phyloP scores from a whole-genome alignment of 2,797 vertebrate genomes.

The Natrix natrix region DNA sequence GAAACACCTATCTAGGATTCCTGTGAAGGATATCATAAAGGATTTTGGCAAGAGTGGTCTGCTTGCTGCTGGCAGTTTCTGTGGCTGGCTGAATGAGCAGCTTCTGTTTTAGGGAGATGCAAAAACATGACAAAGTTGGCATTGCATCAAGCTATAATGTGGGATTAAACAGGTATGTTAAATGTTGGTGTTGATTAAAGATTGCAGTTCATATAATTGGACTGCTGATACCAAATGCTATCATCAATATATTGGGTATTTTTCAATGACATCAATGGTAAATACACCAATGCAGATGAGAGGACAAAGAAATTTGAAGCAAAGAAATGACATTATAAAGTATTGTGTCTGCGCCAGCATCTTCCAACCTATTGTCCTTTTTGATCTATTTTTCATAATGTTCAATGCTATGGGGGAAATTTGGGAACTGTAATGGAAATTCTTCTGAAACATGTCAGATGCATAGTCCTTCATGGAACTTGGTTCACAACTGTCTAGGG shows the following conservation, averaged over 20 bases:
- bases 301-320: not conserved
- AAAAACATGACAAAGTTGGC: not conserved
- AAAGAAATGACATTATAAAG: not conserved
- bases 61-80: not conserved
- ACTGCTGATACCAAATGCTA: not conserved
- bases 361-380: not conserved
- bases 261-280: not conserved
- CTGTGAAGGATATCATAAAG: not conserved
- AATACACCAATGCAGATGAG: not conserved
- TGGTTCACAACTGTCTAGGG: not conserved
- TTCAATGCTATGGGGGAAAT: not conserved
- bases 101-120: not conserved
- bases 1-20: not conserved
- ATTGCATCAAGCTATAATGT: not conserved
- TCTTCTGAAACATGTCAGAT: not conserved
- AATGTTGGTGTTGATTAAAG: not conserved
- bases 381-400: not conserved
- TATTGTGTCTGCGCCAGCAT: not conserved
- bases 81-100: not conserved
- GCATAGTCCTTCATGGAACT: not conserved
- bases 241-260: not conserved
- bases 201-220: not conserved
- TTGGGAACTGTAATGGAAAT: not conserved
- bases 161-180: constrained; percentile 3
- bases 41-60: not conserved